These are phyloP conservation scores for Prunella himalayana DNA, from an alignment of 2,113 vertebrate species.

Conservation along the genomic window DNA sequence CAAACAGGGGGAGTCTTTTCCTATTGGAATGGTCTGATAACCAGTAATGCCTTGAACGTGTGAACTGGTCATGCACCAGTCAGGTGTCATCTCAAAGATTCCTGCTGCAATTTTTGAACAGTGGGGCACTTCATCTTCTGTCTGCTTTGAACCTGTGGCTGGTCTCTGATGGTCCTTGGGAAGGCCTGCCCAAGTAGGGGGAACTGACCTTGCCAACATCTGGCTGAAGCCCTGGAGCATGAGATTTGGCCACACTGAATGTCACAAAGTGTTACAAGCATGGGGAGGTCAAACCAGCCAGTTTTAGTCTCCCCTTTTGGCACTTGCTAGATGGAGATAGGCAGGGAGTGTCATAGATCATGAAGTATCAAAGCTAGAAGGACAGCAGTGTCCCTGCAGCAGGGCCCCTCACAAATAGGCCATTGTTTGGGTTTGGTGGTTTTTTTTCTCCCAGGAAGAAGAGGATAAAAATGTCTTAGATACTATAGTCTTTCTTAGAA, in stretches of 20 bases:
- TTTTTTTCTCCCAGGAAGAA: background rate
- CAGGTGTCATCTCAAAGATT: background rate
- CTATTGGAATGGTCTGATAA: background rate
- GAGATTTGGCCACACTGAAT: background rate
- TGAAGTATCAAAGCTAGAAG: background rate
- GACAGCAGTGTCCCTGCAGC: background rate
- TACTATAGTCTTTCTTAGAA: background rate
- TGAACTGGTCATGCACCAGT: background rate
- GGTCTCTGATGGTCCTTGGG: background rate
- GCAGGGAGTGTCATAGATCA: background rate
- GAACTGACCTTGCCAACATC: background rate
- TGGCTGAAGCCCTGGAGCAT: slow-evolving; percentile 26
- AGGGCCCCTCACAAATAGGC: background rate
- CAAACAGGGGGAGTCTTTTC: background rate
- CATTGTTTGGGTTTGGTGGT: background rate
- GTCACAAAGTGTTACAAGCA: background rate
- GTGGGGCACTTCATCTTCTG: background rate
- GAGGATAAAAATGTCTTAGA: background rate
- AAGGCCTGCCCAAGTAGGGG: background rate
- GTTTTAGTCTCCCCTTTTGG: background rate
- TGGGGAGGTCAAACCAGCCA: background rate
- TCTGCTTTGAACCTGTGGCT: slow-evolving; percentile 17
- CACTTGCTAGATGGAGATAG: background rate
- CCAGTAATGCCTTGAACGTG: background rate
- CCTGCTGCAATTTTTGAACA: background rate